Conservation (phyloP, 2,113 vertebrate species). For the Hylia prasina region DNA sequence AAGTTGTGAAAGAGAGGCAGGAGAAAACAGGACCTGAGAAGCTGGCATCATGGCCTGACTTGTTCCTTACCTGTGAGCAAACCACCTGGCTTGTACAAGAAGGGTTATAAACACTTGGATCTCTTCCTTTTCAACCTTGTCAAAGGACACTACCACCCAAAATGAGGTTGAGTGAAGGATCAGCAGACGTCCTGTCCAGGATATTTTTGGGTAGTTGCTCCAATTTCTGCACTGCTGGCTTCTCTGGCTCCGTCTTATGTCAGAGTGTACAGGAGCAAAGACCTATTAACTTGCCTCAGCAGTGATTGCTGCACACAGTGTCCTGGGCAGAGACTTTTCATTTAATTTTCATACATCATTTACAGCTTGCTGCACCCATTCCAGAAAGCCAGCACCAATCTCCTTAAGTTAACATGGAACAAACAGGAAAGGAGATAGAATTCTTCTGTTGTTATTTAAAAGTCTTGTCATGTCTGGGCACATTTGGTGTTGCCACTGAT, state of each 20-base stretch:
- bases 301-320: background rate
- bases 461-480: constrained; percentile 58
- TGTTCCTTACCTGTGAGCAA: background rate
- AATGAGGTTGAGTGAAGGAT: background rate
- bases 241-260: background rate
- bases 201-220: background rate
- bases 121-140: background rate
- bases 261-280: background rate
- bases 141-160: background rate
- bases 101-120: background rate
- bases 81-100: background rate
- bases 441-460: constrained; percentile 57
- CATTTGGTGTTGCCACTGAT: constrained; percentile 51
- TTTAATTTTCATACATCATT: constrained; percentile 66
- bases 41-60: background rate
- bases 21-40: background rate
- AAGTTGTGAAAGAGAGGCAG: background rate
- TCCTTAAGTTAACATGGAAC: constrained; percentile 49
- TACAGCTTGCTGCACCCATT: constrained; percentile 50
- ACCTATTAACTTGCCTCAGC: constrained; percentile 35
- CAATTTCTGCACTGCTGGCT: background rate
- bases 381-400: constrained; percentile 55
- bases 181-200: background rate
- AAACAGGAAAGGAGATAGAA: constrained; percentile 61
- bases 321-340: constrained; percentile 46